Evolutionary conservation across 2,888 invertebrate genomes (phyloP), one percentile per base, ranked within the genome.

Genomic region (Danaus chrysippus): DNA sequence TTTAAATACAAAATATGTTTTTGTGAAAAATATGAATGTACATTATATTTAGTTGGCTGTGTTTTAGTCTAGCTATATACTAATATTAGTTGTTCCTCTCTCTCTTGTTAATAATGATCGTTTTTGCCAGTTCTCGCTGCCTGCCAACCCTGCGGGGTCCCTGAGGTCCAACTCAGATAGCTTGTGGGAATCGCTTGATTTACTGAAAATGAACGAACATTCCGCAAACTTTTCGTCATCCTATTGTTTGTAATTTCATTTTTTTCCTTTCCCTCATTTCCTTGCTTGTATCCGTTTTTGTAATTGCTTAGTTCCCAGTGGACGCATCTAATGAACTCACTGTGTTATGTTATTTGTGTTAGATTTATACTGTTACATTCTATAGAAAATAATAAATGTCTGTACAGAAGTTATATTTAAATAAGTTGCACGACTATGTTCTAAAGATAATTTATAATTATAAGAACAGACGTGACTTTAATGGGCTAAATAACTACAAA

Each of bases 151-250:
- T 68, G 57, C 15, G 58, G 56, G 55, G 46, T 59, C 69, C 54
- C 69, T 60, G 3, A 66, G 58, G 66, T 59, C 59, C 61, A 19
- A 53, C 62, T 59, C 59, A 70, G 74, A 71, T 74, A 71, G 68
- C 70, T 70, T 64, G 69, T 61, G 71, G 72, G 75, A 68, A 70
- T 71, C 61, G 68, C 62, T 70, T 74, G 75, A 74, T 74, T 74
- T 74, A 74, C 70, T 67, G 70, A 69, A 70, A 67, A 68, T 68
- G 66, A 65, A 65, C 68, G 60, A 62, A 65, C 62, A 54, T 66
- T 64, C 66, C 54, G 46, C 57, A 54, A 57, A 41, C 53, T 53
- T 54, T 52, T 42, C 54, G 54, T 57, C 46, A 64, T 53, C 42
- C 56, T 44, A 53, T 34, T 58, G 19, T 58, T 58, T 58, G 58